Conservation (phyloP, 2,113 vertebrate genomes). For the Dromiciops gliroides region DNA sequence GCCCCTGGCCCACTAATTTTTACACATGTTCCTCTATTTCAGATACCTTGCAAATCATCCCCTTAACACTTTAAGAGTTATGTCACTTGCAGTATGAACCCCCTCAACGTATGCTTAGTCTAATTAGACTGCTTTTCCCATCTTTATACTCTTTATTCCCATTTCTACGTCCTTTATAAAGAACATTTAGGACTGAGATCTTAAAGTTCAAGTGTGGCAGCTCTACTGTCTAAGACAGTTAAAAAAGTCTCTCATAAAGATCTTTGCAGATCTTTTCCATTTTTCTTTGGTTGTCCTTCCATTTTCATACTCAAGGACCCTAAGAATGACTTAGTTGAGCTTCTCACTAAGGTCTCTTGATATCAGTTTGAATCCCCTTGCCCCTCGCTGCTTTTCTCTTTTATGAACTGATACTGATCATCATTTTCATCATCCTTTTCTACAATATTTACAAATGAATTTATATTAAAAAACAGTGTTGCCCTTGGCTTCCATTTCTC, state of each 20-base stretch:
- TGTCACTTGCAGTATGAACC: neutral
- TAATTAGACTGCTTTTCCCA: neutral
- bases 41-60: neutral
- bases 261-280: neutral
- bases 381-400: slow-evolving; percentile 15
- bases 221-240: neutral
- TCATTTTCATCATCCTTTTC: neutral
- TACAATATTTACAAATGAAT: neutral
- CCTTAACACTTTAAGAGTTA: neutral
- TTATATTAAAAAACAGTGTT: neutral
- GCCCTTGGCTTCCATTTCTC: neutral
- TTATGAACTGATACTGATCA: neutral
- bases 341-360: neutral
- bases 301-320: neutral
- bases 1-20: too few species aligned
- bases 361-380: neutral
- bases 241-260: neutral
- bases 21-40: neutral
- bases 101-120: neutral
- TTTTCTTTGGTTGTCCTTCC: neutral
- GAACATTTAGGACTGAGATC: neutral
- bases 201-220: neutral
- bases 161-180: neutral
- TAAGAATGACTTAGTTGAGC: neutral
- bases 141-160: neutral